Conservation (phyloP, 2,888 invertebrate species). For the Acrobasis suavella region DNA sequence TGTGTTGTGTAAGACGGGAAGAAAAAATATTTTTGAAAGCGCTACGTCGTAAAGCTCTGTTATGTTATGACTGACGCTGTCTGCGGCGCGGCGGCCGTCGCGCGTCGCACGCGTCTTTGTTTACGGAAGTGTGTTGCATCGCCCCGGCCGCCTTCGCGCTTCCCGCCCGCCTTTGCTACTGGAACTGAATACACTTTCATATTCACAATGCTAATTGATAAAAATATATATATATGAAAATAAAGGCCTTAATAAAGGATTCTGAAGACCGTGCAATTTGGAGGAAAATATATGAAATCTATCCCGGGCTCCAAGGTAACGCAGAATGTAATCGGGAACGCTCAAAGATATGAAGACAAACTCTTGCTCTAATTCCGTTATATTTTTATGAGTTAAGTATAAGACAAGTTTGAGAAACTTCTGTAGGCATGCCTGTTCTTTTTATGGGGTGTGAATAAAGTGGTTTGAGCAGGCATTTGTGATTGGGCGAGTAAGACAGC, state of each 20-base stretch:
- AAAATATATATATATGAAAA: no score
- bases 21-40: slow-evolving; percentile 22
- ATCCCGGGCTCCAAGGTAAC: no score
- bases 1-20: slow-evolving; percentile 16
- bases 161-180: slow-evolving; percentile 15
- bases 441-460: background rate
- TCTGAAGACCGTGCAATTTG: no score
- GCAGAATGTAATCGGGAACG: no score
- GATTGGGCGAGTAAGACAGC: slow-evolving; percentile 26
- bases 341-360: background rate
- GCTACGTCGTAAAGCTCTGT: slow-evolving; percentile 12
- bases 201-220: no score
- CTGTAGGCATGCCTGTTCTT: background rate
- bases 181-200: background rate
- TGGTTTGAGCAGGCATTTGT: slow-evolving; percentile 13
- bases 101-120: slow-evolving; percentile 24
- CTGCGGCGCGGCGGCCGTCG: slow-evolving; percentile 8
- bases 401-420: background rate
- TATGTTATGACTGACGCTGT: background rate
- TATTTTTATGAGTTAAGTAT: background rate
- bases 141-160: slow-evolving; percentile 5
- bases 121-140: slow-evolving; percentile 29
- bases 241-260: no score
- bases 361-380: background rate
- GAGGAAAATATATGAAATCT: no score